Conservation (phyloP, 2,797 vertebrate species). For the Anas georgica region DNA sequence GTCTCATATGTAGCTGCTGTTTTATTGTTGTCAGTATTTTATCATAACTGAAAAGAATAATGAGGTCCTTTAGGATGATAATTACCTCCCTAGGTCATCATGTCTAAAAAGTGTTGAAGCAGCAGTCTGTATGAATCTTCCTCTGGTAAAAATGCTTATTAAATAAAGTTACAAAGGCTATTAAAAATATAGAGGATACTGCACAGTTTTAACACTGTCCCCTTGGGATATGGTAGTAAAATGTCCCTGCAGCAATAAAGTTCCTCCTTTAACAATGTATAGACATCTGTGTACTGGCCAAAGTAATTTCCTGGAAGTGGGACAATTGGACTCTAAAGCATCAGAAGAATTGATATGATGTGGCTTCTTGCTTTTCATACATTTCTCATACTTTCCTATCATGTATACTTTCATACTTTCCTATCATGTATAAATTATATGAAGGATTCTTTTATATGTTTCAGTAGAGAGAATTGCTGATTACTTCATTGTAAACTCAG, state of each 20-base stretch:
- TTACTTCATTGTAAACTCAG: neutral
- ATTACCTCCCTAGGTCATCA: slow-evolving; percentile 31
- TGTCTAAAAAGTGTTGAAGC: slow-evolving; percentile 6
- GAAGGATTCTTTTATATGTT: neutral
- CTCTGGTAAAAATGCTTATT: neutral
- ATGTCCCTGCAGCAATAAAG: neutral
- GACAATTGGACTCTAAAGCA: neutral
- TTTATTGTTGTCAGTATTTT: slow-evolving; percentile 9
- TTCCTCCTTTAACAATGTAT: neutral
- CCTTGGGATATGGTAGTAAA: neutral
- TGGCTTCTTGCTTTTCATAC: neutral
- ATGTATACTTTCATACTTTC: neutral
- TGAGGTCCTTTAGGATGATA: slow-evolving; percentile 28
- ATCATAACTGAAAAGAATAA: slow-evolving; percentile 22
- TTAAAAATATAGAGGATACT: neutral
- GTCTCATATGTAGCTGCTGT: neutral
- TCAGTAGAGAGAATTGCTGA: neutral
- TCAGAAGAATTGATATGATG: neutral
- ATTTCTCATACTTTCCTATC: neutral
- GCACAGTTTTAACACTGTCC: neutral
- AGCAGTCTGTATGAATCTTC: neutral
- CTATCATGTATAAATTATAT: neutral
- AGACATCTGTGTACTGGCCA: neutral
- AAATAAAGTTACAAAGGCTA: neutral
- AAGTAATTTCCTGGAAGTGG: neutral